A percentile compares a stretch with the other conserved stretches of the same genome.
phyloP scores from a whole-genome alignment of 1,140 invertebrate genomes.

The Plectrocnemia conspersa region DNA sequence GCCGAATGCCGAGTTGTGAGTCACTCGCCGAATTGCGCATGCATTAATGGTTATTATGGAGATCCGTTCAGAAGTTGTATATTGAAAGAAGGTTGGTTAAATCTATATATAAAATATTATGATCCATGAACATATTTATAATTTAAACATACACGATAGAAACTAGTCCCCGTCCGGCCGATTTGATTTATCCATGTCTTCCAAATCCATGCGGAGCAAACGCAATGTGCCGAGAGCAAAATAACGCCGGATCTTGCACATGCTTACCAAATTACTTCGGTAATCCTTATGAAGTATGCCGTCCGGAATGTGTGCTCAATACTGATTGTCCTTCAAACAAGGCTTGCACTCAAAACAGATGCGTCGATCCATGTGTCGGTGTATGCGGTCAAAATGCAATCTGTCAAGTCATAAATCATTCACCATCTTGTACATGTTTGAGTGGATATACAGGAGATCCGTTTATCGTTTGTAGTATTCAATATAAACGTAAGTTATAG shows the following conservation, averaged over 20 bases:
- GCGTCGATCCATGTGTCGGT: slow-evolving; percentile 65
- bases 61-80: slow-evolving; percentile 63
- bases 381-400: slow-evolving; percentile 69
- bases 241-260: slow-evolving; percentile 53
- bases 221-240: slow-evolving; percentile 54
- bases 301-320: slow-evolving; percentile 52
- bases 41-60: slow-evolving; percentile 61
- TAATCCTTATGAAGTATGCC: slow-evolving; percentile 52
- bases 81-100: slow-evolving; percentile 37
- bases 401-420: slow-evolving; percentile 69
- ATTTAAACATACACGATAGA: slow-evolving; percentile 45
- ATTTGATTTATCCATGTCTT: slow-evolving; percentile 40
- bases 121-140: too few species aligned
- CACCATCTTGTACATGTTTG: slow-evolving; percentile 71
- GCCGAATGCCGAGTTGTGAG: slow-evolving; percentile 69
- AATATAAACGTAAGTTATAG: slow-evolving; percentile 19
- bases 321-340: slow-evolving; percentile 59
- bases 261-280: slow-evolving; percentile 54
- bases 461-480: slow-evolving; percentile 56
- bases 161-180: slow-evolving; percentile 40
- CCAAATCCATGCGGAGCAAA: slow-evolving; percentile 50
- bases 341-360: slow-evolving; percentile 66
- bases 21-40: slow-evolving; percentile 70
- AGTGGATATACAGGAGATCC: slow-evolving; percentile 68
- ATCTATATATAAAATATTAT: slow-evolving; percentile 15